A percentile compares a stretch with the other conserved stretches of the same genome.
These are phyloP conservation scores for Chloroceryle amazona DNA, from an alignment of 2,797 vertebrate species.

Conservation along the genomic window DNA sequence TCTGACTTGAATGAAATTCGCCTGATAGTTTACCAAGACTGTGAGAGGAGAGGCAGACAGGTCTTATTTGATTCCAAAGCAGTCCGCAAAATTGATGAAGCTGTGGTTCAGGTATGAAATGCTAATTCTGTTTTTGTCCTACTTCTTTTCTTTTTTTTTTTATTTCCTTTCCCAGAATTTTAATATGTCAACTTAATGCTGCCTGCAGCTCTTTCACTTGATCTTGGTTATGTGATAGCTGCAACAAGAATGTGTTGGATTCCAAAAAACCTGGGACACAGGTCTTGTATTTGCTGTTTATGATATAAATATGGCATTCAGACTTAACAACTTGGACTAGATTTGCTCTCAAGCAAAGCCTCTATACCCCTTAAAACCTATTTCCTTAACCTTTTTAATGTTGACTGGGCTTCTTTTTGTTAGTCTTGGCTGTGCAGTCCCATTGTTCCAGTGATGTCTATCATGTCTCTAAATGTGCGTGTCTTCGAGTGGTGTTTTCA, in stretches of 20 bases:
- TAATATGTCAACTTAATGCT: not conserved
- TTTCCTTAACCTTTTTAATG: not conserved
- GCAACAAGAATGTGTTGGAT: not conserved
- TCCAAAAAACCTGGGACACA: not conserved
- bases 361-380: not conserved
- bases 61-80: slow-evolving; percentile 91
- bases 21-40: slow-evolving; percentile 90
- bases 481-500: not conserved
- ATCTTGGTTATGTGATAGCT: not conserved
- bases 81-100: slow-evolving; percentile 82
- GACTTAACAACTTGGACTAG: not conserved
- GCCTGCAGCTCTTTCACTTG: not conserved
- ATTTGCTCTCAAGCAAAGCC: not conserved
- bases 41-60: slow-evolving; percentile 89
- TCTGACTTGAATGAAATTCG: slow-evolving; percentile 89
- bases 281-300: not conserved
- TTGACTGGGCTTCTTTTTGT: not conserved
- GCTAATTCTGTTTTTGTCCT: not conserved
- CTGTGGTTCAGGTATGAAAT: slow-evolving; percentile 80
- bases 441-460: not conserved
- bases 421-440: not conserved
- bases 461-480: not conserved
- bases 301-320: not conserved
- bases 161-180: not conserved
- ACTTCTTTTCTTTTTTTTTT: not conserved